phyloP scores from a whole-genome alignment of 2,113 vertebrate species.

The Taurulus bubalis region DNA sequence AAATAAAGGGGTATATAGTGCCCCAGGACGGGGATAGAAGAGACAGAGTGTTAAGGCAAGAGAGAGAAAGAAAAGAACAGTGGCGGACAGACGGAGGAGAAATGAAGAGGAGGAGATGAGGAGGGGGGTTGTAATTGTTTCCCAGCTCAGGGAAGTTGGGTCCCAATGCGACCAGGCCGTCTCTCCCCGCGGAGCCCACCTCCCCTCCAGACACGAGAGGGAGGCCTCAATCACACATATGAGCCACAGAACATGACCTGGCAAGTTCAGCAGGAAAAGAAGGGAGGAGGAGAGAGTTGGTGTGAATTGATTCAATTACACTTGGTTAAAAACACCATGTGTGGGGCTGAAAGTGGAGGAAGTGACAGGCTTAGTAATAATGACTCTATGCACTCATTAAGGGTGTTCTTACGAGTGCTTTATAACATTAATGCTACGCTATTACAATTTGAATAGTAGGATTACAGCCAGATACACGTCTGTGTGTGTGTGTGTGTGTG shows the following conservation, averaged over 20 bases:
- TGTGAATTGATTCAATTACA: slow-evolving; percentile 82
- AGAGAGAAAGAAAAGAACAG: slow-evolving; percentile 56
- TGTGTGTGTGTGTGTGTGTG: neutral
- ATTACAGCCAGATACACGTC: neutral
- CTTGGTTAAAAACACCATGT: slow-evolving; percentile 66
- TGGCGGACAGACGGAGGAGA: slow-evolving; percentile 47
- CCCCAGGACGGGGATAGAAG: slow-evolving; percentile 73
- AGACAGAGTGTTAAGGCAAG: slow-evolving; percentile 61
- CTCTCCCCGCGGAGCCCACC: slow-evolving; percentile 56
- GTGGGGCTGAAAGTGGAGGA: slow-evolving; percentile 54
- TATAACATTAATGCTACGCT: slow-evolving; percentile 9
- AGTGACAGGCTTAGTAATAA: slow-evolving; percentile 53
- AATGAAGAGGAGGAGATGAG: slow-evolving; percentile 28
- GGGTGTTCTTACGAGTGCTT: neutral
- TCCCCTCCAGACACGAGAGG: slow-evolving; percentile 64
- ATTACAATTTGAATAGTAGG: neutral
- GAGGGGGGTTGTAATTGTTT: slow-evolving; percentile 76
- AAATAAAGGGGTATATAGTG: slow-evolving; percentile 77
- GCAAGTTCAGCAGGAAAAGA: slow-evolving; percentile 75
- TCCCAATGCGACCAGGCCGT: slow-evolving; percentile 54
- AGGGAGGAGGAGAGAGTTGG: slow-evolving; percentile 62
- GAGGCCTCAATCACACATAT: slow-evolving; percentile 76
- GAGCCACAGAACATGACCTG: slow-evolving; percentile 76
- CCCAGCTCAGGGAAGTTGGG: slow-evolving; percentile 68
- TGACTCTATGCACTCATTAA: slow-evolving; percentile 19